Base-by-base conservation (phyloP, 2,113 vertebrate species). In the Scartelaos histophorus region DNA sequence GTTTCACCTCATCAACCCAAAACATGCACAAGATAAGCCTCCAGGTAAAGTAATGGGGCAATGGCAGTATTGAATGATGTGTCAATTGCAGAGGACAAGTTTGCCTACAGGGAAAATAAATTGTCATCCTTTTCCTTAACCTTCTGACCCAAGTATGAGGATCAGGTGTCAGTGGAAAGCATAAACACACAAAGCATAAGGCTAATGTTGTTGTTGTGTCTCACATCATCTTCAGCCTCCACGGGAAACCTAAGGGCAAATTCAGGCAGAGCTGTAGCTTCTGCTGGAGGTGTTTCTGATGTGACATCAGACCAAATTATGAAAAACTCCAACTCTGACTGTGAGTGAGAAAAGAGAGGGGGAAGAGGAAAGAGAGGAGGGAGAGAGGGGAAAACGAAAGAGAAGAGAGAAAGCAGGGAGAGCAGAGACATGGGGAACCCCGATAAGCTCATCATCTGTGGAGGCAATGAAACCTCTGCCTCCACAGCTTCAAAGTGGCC, bases 391-490 rank as follows among this genome's bases (percentile, higher is more conserved):
- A n/a, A n/a, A n/a, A n/a, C n/a, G n/a, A n/a, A n/a, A 38, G 9
- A 38, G 35, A 9, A 38, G 35, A 9, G 35, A 38, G 35, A 38
- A 38, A 4, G 35, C 5, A 9, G 54, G 7, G 43, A 24, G 17
- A 6, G 16, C 35, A 70, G 72, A 43, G 64, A 43, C 25, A 64
- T 3, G 60, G 70, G 68, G 75, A 76, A 70, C 72, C 74, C 35
- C 17, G 78, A 83, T 84, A 82, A 85, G 84, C 75, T 75, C 76
- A 78, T 76, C 57, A 4, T n/a, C 51, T 46, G 73, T 69, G 70
- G 67, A 70, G 51, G 13, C 53, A 71, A 80, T 79, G 67, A 29
- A 34, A 69, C 46, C 49, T 53, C 69, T n/a, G 67, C 73, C 22
- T 38, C 35, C 38, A 19, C 46, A 0, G 0, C 73, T 72, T 71